Conservation (phyloP, 2,888 invertebrate species). For the Ephialtes manifestator region DNA sequence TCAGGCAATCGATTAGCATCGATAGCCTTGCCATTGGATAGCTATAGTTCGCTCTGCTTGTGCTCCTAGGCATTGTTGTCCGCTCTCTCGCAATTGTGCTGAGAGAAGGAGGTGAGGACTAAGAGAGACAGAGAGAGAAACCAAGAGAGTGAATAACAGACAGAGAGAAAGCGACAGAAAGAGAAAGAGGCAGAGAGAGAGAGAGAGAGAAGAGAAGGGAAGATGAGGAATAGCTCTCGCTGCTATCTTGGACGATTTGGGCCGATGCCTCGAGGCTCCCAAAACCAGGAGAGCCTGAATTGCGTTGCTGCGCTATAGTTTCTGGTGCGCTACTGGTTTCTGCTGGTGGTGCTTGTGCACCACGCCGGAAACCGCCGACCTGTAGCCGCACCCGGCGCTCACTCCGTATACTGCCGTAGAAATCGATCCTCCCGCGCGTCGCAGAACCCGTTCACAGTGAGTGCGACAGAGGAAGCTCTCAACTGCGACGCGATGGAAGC, state of each 20-base stretch:
- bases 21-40: slow-evolving; percentile 79
- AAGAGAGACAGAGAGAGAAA: slow-evolving; percentile 10
- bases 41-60: slow-evolving; percentile 51
- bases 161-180: no score
- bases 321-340: slow-evolving; percentile 37
- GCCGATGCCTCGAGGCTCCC: slow-evolving; percentile 49
- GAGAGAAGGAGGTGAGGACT: slow-evolving; percentile 27
- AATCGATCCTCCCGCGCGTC: slow-evolving; percentile 50
- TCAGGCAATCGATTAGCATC: slow-evolving; percentile 82
- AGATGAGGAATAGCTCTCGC: slow-evolving; percentile 65
- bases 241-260: slow-evolving; percentile 60
- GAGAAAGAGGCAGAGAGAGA: slow-evolving; percentile 14
- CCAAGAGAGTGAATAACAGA: background rate
- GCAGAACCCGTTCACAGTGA: slow-evolving; percentile 2
- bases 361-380: slow-evolving; percentile 61
- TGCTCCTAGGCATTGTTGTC: slow-evolving; percentile 63
- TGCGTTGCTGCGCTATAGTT: slow-evolving; percentile 50
- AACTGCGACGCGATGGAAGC: slow-evolving; percentile 15
- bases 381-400: slow-evolving; percentile 59
- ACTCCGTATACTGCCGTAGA: slow-evolving; percentile 20
- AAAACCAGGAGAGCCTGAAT: slow-evolving; percentile 41
- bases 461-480: slow-evolving; percentile 7
- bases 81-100: slow-evolving; percentile 45
- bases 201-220: slow-evolving; percentile 50
- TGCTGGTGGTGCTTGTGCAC: slow-evolving; percentile 34